phyloP scores from a whole-genome alignment of 2,113 vertebrate genomes.

The Osmerus mordax region DNA sequence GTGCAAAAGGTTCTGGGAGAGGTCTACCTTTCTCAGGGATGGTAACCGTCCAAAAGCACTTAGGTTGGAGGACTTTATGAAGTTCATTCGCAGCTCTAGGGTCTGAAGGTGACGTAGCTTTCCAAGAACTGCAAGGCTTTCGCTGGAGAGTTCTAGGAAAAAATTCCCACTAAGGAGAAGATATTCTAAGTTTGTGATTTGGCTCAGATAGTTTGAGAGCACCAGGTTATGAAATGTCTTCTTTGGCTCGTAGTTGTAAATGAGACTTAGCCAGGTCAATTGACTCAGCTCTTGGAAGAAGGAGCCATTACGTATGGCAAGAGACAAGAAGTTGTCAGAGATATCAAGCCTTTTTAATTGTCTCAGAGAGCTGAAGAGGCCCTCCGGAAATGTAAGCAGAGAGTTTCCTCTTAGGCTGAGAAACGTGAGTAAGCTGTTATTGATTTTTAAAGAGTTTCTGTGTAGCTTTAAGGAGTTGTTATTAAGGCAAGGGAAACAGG shows the following conservation, averaged over 20 bases:
- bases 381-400: conserved; percentile 56
- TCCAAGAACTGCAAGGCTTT: conserved; percentile 55
- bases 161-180: conserved; percentile 74
- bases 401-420: conserved; percentile 76
- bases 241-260: conserved; percentile 73
- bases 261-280: conserved; percentile 68
- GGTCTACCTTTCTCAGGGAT: conserved; percentile 51
- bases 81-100: conserved; percentile 74
- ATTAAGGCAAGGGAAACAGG: conserved; percentile 74
- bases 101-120: conserved; percentile 54
- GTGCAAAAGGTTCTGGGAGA: conserved; percentile 73
- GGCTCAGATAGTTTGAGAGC: conserved; percentile 61
- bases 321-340: conserved; percentile 73
- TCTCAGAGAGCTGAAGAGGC: conserved; percentile 62
- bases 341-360: conserved; percentile 64
- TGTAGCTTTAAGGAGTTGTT: conserved; percentile 62
- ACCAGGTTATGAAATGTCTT: conserved; percentile 50
- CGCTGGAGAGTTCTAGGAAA: conserved; percentile 57
- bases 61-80: conserved; percentile 58
- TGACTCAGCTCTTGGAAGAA: conserved; percentile 66
- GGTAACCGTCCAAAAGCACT: conserved; percentile 50
- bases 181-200: conserved; percentile 55
- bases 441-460: conserved; percentile 50
- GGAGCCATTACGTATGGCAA: conserved; percentile 64
- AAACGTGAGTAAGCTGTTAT: conserved; percentile 54